phyloP scores from a whole-genome alignment of 1,140 invertebrate species.

The Sycophila sp. region DNA sequence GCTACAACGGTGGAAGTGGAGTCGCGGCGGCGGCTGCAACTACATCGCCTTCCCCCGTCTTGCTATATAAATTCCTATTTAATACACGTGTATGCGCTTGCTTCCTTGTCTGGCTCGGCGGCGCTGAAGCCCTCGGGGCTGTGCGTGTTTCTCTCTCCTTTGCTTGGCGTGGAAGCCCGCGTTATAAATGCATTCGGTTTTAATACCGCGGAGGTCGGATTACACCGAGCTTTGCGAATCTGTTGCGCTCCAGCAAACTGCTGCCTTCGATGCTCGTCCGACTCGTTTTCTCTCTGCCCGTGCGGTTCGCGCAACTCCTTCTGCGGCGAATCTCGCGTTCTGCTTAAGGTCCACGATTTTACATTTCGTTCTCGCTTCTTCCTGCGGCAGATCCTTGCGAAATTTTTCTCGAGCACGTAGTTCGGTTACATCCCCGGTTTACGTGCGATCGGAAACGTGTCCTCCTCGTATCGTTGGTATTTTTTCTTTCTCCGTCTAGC shows the following conservation, averaged over 20 bases:
- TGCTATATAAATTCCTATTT: too few relatives aligned
- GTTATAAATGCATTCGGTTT: slow-evolving; percentile 48
- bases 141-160: neutral
- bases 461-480: too few relatives aligned
- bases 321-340: neutral
- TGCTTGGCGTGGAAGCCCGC: slow-evolving; percentile 2
- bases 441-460: too few relatives aligned
- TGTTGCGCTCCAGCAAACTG: slow-evolving; percentile 10
- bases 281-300: neutral
- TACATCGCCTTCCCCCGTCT: too few relatives aligned
- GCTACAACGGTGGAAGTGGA: neutral
- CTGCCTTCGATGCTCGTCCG: slow-evolving; percentile 4
- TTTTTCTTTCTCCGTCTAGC: too few relatives aligned
- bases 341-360: neutral
- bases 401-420: too few relatives aligned
- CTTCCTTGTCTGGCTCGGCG: neutral
- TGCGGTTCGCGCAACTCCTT: neutral
- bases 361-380: neutral
- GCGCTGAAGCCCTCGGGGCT: neutral
- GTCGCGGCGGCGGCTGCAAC: neutral
- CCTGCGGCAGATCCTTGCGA: too few relatives aligned
- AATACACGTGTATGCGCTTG: neutral
- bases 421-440: too few relatives aligned
- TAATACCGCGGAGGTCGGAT: slow-evolving; percentile 45
- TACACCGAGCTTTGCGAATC: slow-evolving; percentile 30